Evolutionary conservation across 2,797 vertebrate genomes (phyloP), one percentile per base, ranked within the genome.

Genomic region (Gouania willdenowi): DNA sequence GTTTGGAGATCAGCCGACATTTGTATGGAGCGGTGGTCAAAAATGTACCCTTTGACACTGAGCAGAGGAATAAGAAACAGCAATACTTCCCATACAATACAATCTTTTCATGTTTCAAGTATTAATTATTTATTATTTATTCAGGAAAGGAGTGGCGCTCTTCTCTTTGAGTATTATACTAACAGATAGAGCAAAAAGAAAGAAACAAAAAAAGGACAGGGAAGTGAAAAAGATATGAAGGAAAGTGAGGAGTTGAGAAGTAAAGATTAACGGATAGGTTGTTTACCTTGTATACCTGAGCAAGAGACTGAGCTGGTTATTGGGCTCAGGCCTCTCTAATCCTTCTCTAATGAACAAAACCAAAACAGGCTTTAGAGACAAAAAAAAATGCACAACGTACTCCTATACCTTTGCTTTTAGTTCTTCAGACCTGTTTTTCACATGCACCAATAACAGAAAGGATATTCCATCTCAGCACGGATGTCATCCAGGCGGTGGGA

Each of bases 391-490:
- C n/a, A 75, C 21, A 45, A 55, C 69, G 44, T 46, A 46, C 44
- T 56, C 38, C 63, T 57, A 42, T 67, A 41, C 38, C 36, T n/a
- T 31, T 8, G 1, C 26, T 27, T 31, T 48, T 25, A 15, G 33
- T 15, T 54, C 56, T 29, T 30, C 49, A 54, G 39, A 3, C 8
- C 5, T 9, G 20, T 38, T 62, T 49, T n/a, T n/a, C n/a, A n/a
- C n/a, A n/a, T n/a, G n/a, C n/a, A n/a, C n/a, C n/a, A n/a, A n/a
- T n/a, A 19, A 48, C 27, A 19, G 46, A 90, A 97, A 98, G 95
- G 97, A 99, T 99, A 99, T 99, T 99, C 96, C 95, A 99, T 98
- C 81, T 99, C 97, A 20, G 93, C 86, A 6, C 87, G 93, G 86
- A 98, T 94, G 84, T 99, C 97, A 38, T 88, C 90, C 43, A 98